phyloP scores from a whole-genome alignment of 2,113 vertebrate genomes.

The Hirundichthys speculiger region DNA sequence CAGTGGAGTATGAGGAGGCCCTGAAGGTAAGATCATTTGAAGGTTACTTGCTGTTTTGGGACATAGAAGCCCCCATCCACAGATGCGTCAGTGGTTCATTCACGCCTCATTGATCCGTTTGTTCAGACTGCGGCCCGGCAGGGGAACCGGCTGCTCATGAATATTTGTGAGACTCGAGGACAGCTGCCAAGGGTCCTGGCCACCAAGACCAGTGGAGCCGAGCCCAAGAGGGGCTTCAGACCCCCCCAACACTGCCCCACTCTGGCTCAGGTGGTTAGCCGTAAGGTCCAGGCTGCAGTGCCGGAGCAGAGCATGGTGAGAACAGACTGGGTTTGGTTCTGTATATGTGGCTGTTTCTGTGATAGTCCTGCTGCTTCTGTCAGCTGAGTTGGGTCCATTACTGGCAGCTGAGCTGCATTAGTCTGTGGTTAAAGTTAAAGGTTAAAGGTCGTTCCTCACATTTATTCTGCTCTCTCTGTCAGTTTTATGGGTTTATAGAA shows the following conservation, averaged over 20 bases:
- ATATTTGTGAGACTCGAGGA: constrained; percentile 79
- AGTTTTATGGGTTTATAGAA: no score
- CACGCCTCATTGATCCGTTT: not conserved
- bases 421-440: no score
- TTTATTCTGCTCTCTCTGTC: no score
- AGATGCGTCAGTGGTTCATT: not conserved
- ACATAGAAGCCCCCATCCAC: not conserved
- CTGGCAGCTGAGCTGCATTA: no score
- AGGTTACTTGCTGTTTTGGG: not conserved
- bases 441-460: no score
- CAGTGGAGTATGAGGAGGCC: constrained; percentile 81
- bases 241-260: constrained; percentile 79
- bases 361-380: no score
- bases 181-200: constrained; percentile 56
- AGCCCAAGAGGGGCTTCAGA: constrained; percentile 79
- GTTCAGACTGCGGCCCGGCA: constrained; percentile 75
- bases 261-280: constrained; percentile 77
- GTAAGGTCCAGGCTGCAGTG: constrained; percentile 77
- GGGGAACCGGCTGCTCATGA: constrained; percentile 81
- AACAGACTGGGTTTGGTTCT: no score
- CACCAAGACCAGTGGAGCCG: constrained; percentile 63
- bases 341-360: not conserved
- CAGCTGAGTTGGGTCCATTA: no score
- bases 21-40: constrained; percentile 70
- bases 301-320: constrained; percentile 79